Evolutionary conservation across 1,140 invertebrate genomes (phyloP), one percentile per base, ranked within the genome.

Genomic region (Hydropsyche tenuis): DNA sequence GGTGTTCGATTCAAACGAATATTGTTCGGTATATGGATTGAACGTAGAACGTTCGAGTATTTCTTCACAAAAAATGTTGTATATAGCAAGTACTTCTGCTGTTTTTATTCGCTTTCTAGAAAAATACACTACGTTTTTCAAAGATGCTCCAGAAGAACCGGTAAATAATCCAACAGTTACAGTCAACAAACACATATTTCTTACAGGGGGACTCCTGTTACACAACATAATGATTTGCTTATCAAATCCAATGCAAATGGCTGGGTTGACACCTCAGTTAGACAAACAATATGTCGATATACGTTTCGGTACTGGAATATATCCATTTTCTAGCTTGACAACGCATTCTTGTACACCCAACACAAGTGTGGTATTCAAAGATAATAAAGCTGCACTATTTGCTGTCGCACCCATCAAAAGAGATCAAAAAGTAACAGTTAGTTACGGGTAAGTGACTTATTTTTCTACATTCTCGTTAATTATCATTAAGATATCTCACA

Each of bases 271-370:
- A 83, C 83, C 48, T 81, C 81, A 62, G 80, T 83, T 53, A 4
- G 30, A 37, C 3, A 37, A 37, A 37, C 3, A 4, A 37, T 37
- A 37, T 2, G 82, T 85, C 27, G 84, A 85, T 77, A 74, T 83
- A 7, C 83, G 80, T 73, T 80, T 86, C 63, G 87, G 79, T 2
- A 91, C 92, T 62, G 87, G 87, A 23, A 88, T 92, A 6, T 93
- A 92, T 83, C 88, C 91, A 3, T 91, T 92, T 73, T 84, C 90
- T 1, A 95, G 93, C 82, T 81, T 97, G n/a, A 80, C 97, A n/a
- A 98, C 97, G 85, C 96, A 98, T 82, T 94, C 94, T 16, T 98
- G 96, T 86, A 87, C 91, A 78, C 93, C 95, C 6, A 95, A 95
- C 85, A 0, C 25, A 12, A 22, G 2, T 23, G 4, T 25, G 9